phyloP scores from a whole-genome alignment of 2,888 invertebrate species.

The Agapostemon virescens region DNA sequence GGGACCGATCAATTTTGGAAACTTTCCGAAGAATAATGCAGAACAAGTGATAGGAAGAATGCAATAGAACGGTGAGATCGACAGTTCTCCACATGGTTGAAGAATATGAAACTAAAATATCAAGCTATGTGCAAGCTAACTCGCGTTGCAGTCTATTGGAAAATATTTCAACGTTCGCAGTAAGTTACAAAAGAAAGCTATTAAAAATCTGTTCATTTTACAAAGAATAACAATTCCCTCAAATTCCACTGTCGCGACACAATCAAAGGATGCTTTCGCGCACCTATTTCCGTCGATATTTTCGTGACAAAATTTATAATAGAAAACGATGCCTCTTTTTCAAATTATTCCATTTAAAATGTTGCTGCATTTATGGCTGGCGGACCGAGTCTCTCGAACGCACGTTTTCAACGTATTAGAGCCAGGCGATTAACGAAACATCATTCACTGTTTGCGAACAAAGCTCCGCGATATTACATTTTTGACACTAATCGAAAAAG shows the following conservation, averaged over 20 bases:
- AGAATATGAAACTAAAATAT: conserved; percentile 56
- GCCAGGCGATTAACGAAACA: neutral
- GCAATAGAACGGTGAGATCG: conserved; percentile 31
- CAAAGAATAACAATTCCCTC: neutral
- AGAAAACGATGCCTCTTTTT: neutral
- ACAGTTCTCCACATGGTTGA: conserved; percentile 18
- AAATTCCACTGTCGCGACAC: neutral
- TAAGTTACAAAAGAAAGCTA: neutral
- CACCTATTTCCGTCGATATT: neutral
- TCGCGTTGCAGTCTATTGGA: conserved; percentile 12
- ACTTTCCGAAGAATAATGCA: conserved; percentile 56
- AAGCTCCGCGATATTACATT: conserved; percentile 6
- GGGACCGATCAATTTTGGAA: conserved; percentile 68
- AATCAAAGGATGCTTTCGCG: neutral
- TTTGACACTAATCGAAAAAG: conserved; percentile 3
- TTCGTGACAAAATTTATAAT: neutral
- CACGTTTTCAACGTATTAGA: neutral
- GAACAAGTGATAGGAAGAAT: conserved; percentile 45
- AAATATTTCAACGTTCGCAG: neutral
- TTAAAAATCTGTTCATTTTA: neutral
- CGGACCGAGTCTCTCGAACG: neutral
- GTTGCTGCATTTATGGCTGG: neutral
- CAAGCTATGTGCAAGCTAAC: conserved; percentile 39
- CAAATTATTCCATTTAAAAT: neutral
- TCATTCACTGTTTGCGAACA: conserved; percentile 1